These are phyloP conservation scores for Tarsius wallacei DNA, from an alignment of 2,797 vertebrate genomes.

Conservation along the genomic window DNA sequence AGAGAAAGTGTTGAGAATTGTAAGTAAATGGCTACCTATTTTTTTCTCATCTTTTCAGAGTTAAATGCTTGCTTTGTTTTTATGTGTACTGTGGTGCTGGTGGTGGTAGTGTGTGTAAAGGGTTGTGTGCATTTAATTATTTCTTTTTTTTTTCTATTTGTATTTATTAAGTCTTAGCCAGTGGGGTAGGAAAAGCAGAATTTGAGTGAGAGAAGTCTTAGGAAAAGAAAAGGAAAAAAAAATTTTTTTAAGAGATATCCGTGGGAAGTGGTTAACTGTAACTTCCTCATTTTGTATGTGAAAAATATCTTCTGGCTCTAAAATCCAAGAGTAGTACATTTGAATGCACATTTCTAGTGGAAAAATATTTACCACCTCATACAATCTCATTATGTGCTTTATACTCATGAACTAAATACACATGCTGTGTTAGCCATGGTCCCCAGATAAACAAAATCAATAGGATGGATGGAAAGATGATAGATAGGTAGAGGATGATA, in stretches of 20 bases:
- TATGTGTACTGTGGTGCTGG: neutral
- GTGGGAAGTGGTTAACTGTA: neutral
- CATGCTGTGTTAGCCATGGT: neutral
- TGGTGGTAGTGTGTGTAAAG: neutral
- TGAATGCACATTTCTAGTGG: neutral
- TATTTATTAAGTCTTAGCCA: neutral
- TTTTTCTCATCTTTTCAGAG: slow-evolving; percentile 26
- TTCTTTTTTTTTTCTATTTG: slow-evolving; percentile 31
- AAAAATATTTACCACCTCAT: neutral
- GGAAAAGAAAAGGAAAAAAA: neutral
- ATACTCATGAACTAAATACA: slow-evolving; percentile 19
- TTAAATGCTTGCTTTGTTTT: neutral
- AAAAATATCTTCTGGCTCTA: neutral
- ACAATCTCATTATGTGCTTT: neutral
- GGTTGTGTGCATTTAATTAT: neutral
- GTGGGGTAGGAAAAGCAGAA: neutral
- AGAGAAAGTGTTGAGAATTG: neutral
- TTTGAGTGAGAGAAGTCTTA: neutral
- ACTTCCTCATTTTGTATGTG: neutral
- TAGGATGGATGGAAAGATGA: too few species aligned
- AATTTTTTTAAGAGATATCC: neutral
- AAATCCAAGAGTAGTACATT: neutral
- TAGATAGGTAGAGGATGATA: too few species aligned
- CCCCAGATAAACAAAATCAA: neutral
- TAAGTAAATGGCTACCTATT: slow-evolving; percentile 33